phyloP scores from a whole-genome alignment of 2,797 vertebrate genomes.

The Falco novaeseelandiae region DNA sequence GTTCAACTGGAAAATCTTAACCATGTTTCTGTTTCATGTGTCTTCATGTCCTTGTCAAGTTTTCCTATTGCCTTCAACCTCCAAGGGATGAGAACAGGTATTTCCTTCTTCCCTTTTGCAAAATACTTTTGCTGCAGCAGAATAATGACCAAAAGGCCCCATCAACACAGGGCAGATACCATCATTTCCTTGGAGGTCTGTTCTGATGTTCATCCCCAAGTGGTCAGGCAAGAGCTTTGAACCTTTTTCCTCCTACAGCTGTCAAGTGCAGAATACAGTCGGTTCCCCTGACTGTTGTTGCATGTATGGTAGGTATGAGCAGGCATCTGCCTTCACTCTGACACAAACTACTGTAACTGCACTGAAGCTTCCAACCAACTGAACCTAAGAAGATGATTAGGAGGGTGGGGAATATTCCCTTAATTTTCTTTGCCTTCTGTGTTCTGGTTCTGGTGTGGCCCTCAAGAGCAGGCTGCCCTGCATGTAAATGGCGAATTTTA shows the following conservation, averaged over 20 bases:
- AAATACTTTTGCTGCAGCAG: neutral
- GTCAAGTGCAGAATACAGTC: neutral
- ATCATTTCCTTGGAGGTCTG: neutral
- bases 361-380: neutral
- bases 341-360: neutral
- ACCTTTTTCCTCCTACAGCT: neutral
- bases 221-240: neutral
- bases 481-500: accelerated
- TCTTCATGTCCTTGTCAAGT: neutral
- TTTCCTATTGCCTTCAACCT: neutral
- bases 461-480: neutral
- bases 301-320: neutral
- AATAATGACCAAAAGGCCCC: neutral
- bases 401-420: neutral
- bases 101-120: neutral
- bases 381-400: neutral
- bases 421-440: neutral
- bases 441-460: neutral
- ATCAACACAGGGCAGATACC: neutral
- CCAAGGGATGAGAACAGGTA: neutral
- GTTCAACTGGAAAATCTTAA: slow-evolving; percentile 17
- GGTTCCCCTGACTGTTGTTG: neutral
- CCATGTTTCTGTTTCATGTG: neutral
- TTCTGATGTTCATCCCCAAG: neutral
- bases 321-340: neutral